Evolutionary conservation across 2,113 vertebrate species (phyloP), one percentile per base, ranked within the genome.

Genomic region (Hippoglossus stenolepis): DNA sequence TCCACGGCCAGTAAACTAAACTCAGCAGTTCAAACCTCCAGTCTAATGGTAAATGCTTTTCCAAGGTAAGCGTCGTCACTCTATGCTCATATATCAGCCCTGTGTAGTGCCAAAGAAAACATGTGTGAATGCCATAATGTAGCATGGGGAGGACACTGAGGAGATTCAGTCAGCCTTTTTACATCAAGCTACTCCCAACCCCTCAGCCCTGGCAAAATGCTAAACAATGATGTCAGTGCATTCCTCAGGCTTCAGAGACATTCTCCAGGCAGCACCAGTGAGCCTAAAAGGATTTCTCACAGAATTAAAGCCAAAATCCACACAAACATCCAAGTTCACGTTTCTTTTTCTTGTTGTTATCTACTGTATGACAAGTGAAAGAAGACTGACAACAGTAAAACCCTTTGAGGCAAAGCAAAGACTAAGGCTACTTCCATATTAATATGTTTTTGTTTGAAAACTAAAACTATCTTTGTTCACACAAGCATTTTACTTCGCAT

Each of bases 151-250:
- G 87, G 87, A 86, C 77, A 61, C 65, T 23, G 77, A 81, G 63
- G 67, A 67, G 76, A 75, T 84, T 78, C n/a, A 74, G 74, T 78
- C 70, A 59, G 40, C 62, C 79, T 73, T 75, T 75, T 62, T 57
- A 54, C 76, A 20, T 67, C 61, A 13, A 70, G 75, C 66, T 77
- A 82, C 79, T 87, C 83, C 87, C 85, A 70, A 15, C 66, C 67
- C 70, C n/a, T 65, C 61, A 53, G 66, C 12, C 11, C 80, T 87
- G 85, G 84, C 84, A 85, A 79, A 82, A 45, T 38, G 67, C 81
- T 85, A 66, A 85, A 82, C 79, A 76, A 73, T 88, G 87, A 92
- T 90, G 90, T 91, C 85, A 92, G 62, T 70, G 88, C 90, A 92
- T 91, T 92, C 91, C 88, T 85, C 20, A 10, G 77, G 69, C 87